Evolutionary conservation across 2,113 vertebrate species (phyloP).

Genomic region (Sorex fumeus): DNA sequence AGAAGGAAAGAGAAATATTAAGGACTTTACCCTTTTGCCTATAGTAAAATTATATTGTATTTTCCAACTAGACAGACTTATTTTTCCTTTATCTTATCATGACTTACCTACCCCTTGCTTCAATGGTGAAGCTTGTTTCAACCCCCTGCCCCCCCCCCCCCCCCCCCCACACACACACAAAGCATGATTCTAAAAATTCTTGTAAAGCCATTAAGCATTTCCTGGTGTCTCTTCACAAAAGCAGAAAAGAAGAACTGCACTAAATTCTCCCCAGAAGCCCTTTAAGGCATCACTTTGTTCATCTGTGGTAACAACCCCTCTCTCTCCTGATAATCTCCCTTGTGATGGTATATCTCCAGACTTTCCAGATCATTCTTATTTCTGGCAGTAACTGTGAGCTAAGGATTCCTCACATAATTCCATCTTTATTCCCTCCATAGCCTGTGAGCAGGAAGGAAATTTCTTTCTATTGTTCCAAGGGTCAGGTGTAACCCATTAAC

Average conservation of each 20-base stretch:
- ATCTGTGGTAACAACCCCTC: neutral
- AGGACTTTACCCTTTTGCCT: neutral
- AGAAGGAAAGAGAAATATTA: neutral
- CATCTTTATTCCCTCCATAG: too few species aligned
- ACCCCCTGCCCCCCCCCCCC: too few species aligned
- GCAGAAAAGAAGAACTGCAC: neutral
- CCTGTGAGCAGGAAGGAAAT: too few species aligned
- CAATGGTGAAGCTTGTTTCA: too few species aligned
- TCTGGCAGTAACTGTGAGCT: neutral
- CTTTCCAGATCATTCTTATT: neutral
- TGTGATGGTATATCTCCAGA: neutral
- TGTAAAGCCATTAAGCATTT: neutral
- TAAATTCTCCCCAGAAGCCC: neutral
- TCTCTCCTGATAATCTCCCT: neutral
- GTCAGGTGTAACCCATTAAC: too few species aligned
- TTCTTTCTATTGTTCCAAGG: too few species aligned
- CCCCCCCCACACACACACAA: neutral
- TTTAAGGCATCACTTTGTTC: neutral
- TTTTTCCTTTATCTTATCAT: slow-evolving; percentile 32
- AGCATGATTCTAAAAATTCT: neutral
- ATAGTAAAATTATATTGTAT: neutral
- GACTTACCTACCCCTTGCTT: neutral
- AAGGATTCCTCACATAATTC: too few species aligned
- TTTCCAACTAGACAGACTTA: neutral
- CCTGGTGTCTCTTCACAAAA: neutral